A percentile compares a stretch with the other conserved stretches of the same genome.
Evolutionary conservation across 2,797 vertebrate species (phyloP).

Genomic region (Phrynocephalus guinanensis): DNA sequence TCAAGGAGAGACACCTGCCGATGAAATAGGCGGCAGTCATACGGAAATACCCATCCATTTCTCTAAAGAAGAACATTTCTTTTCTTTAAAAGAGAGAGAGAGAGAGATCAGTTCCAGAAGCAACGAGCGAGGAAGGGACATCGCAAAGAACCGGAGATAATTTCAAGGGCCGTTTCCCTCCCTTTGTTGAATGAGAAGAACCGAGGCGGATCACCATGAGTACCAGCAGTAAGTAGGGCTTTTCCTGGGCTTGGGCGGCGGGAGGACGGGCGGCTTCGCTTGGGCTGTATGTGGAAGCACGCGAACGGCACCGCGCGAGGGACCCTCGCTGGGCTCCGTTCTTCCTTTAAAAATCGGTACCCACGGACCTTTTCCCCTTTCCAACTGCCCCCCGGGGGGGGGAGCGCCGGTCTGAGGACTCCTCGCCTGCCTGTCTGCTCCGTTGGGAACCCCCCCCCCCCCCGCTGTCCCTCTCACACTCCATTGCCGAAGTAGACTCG

Average conservation of each 20-base stretch:
- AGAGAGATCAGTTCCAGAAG: constrained; percentile 15
- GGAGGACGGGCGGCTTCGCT: constrained; percentile 54
- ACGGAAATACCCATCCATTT: constrained; percentile 1
- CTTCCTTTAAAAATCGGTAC: neutral
- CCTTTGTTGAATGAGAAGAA: constrained; percentile 75
- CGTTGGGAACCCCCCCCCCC: constrained; percentile 37
- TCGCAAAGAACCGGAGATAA: constrained; percentile 45
- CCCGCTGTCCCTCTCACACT: neutral
- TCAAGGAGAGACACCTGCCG: constrained; percentile 33
- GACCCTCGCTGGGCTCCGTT: constrained; percentile 34
- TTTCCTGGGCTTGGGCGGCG: constrained; percentile 48
- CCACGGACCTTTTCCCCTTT: neutral
- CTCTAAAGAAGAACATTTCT: neutral
- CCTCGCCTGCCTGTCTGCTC: constrained; percentile 52
- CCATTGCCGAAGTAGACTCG: constrained; percentile 40
- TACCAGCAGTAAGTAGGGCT: constrained; percentile 80
- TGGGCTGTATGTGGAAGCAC: constrained; percentile 48
- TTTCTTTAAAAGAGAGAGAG: neutral
- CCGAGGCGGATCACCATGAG: constrained; percentile 75
- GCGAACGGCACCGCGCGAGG: constrained; percentile 50
- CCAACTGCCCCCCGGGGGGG: constrained; percentile 13
- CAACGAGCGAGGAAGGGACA: constrained; percentile 30
- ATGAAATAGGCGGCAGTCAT: constrained; percentile 47
- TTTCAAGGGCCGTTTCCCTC: constrained; percentile 64
- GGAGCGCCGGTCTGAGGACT: constrained; percentile 11